Evolutionary conservation across 35 echinoderm and acorn worm species (phyloP).

Genomic region (Apostichopus californicus): DNA sequence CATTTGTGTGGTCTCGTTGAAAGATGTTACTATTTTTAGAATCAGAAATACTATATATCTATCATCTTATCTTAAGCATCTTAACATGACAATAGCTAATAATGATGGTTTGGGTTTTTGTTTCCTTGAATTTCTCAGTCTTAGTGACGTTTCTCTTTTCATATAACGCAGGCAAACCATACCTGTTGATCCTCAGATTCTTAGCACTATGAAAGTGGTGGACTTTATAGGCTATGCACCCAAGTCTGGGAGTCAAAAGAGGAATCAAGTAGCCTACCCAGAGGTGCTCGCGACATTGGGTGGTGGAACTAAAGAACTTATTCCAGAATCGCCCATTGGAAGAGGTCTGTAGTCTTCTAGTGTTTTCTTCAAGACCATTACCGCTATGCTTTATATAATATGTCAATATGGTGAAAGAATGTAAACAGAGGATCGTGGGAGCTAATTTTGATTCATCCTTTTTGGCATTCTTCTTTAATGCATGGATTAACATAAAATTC

Average conservation of each 20-base stretch:
- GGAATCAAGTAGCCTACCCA: slow-evolving; percentile 85
- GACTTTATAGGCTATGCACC: slow-evolving; percentile 97
- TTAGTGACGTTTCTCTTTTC: background rate
- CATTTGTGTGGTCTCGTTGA: too few species aligned
- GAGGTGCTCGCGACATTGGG: slow-evolving; percentile 53
- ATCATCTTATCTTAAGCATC: too few species aligned
- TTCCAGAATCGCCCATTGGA: slow-evolving; percentile 91
- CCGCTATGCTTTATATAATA: background rate
- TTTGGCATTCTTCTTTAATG: too few species aligned
- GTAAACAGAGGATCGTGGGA: too few species aligned
- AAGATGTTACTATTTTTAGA: too few species aligned
- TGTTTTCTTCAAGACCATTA: background rate
- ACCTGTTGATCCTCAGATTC: slow-evolving; percentile 76
- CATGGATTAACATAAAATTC: too few species aligned
- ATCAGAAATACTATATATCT: too few species aligned
- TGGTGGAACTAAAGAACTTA: slow-evolving; percentile 54
- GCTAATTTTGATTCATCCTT: too few species aligned
- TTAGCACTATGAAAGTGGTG: slow-evolving; percentile 81
- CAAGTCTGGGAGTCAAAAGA: slow-evolving; percentile 65
- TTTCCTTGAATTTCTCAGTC: too few species aligned
- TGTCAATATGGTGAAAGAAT: background rate
- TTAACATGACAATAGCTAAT: too few species aligned
- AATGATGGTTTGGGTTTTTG: too few species aligned
- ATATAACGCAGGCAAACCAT: slow-evolving; percentile 60
- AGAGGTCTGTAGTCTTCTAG: slow-evolving; percentile 51